Conservation (phyloP, 2,888 invertebrate genomes). For the Cabera pusaria region DNA sequence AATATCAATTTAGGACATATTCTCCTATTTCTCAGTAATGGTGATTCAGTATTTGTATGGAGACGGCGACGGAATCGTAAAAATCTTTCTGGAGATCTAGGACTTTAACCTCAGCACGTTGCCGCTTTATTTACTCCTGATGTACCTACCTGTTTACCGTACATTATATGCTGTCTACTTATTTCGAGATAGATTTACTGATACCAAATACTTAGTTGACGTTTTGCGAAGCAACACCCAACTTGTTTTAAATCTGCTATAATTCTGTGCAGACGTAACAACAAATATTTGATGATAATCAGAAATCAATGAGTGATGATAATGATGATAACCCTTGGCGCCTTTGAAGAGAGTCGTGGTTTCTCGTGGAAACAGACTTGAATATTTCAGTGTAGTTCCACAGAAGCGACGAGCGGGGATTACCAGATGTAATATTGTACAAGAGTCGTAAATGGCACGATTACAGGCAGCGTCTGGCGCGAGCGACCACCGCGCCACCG, state of each 20-base stretch:
- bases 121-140: constrained; percentile 3
- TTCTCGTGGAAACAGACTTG: too few relatives aligned
- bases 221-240: too few relatives aligned
- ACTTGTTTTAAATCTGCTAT: too few relatives aligned
- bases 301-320: too few relatives aligned
- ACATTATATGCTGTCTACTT: neutral
- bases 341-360: too few relatives aligned
- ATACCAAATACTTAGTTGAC: too few relatives aligned
- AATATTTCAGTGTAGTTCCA: too few relatives aligned
- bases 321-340: too few relatives aligned
- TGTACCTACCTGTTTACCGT: neutral
- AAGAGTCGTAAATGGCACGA: constrained; percentile 12
- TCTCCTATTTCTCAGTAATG: constrained; percentile 16
- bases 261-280: too few relatives aligned
- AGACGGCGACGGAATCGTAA: constrained; percentile 21
- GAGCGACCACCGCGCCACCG: constrained; percentile 1
- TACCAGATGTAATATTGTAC: constrained; percentile 13
- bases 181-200: constrained; percentile 2
- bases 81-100: constrained; percentile 18
- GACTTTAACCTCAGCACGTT: constrained; percentile 15
- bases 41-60: constrained; percentile 25
- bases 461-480: constrained; percentile 11
- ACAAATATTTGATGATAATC: too few relatives aligned
- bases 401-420: too few relatives aligned
- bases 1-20: constrained; percentile 33